Evolutionary conservation across 2,113 vertebrate species (phyloP).

Genomic region (Apodemus sylvaticus): DNA sequence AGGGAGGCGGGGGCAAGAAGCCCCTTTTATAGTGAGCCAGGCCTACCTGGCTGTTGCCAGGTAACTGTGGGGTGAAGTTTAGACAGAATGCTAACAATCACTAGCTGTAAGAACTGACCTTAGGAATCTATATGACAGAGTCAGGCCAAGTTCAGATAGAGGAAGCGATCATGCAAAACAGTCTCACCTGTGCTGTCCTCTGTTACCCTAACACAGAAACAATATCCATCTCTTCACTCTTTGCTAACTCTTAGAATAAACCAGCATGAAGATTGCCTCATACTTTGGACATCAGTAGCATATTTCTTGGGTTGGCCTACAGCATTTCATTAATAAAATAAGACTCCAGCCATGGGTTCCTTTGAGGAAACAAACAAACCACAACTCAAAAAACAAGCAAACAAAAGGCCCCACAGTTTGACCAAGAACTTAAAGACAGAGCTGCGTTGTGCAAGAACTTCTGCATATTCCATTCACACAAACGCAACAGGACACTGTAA

Average conservation of each 20-base stretch:
- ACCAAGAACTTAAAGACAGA: not conserved
- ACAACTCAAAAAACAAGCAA: no score
- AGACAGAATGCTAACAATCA: not conserved
- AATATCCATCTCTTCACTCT: not conserved
- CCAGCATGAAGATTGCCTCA: not conserved
- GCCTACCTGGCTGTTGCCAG: no score
- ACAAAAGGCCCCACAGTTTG: not conserved
- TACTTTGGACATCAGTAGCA: not conserved
- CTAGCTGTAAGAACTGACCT: not conserved
- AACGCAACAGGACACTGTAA: not conserved
- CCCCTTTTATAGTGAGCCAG: no score
- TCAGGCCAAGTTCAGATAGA: not conserved
- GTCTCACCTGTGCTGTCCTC: not conserved
- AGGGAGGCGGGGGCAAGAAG: no score
- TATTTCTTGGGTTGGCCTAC: not conserved
- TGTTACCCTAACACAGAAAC: not conserved
- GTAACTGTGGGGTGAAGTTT: no score
- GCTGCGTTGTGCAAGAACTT: not conserved
- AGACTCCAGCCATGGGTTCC: not conserved
- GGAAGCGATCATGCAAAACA: not conserved
- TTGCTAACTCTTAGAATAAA: constrained; percentile 1
- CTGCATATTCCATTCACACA: not conserved
- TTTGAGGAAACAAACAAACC: not conserved
- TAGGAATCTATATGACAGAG: not conserved
- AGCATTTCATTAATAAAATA: constrained; percentile 23